Conservation (phyloP, 2,888 invertebrate species). For the Andrena trimmerana region DNA sequence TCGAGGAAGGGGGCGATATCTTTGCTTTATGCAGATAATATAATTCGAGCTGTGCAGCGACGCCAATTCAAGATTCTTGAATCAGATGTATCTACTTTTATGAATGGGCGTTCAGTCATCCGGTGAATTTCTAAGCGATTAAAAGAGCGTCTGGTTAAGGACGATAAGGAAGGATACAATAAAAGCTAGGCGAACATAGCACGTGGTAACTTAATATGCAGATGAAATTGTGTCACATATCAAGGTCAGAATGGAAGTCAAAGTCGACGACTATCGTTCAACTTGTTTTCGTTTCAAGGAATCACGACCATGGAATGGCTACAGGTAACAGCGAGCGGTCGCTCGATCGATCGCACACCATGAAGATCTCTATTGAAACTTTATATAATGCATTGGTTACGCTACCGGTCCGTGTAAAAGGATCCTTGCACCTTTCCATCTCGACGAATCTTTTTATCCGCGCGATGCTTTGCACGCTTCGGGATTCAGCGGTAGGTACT, state of each 20-base stretch:
- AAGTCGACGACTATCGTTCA: not conserved
- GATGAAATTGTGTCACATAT: not conserved
- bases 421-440: not conserved
- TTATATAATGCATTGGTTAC: constrained; percentile 7
- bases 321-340: not conserved
- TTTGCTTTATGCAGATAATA: too few relatives aligned
- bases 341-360: not conserved
- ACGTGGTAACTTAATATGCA: not conserved
- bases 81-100: not conserved
- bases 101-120: not conserved
- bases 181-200: not conserved
- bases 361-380: constrained; percentile 9
- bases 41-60: too few relatives aligned
- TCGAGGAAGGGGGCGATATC: too few relatives aligned
- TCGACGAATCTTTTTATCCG: not conserved
- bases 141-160: too few relatives aligned
- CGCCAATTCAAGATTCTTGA: too few relatives aligned
- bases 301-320: not conserved
- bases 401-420: not conserved
- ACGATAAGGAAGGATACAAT: not conserved
- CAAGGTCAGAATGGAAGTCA: not conserved
- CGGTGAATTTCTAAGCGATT: too few relatives aligned
- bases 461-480: not conserved
- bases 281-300: not conserved
- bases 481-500: not conserved